Conservation (phyloP, 2,888 invertebrate species). For the Norana najaformis region DNA sequence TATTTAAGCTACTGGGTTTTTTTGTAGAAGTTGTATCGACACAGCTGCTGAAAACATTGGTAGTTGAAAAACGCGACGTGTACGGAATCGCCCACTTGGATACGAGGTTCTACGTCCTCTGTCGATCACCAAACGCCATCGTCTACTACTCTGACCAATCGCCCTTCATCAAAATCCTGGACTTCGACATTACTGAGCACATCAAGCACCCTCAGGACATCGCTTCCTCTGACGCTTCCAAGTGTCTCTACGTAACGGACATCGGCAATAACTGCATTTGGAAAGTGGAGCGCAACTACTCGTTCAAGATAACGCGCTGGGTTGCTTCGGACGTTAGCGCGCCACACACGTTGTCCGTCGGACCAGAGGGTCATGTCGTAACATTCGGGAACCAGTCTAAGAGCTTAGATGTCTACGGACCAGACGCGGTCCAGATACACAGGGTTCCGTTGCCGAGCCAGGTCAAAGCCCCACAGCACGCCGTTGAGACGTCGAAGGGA, state of each 20-base stretch:
- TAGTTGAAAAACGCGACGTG: not conserved
- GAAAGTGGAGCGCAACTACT: not conserved
- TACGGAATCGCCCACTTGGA: slow-evolving; percentile 10
- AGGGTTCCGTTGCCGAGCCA: not conserved
- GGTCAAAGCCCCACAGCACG: slow-evolving; percentile 23
- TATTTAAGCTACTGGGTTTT: not conserved
- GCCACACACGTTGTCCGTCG: not conserved
- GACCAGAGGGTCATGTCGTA: slow-evolving; percentile 10
- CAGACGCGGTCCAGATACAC: not conserved
- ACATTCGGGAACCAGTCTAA: not conserved
- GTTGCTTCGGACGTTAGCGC: not conserved
- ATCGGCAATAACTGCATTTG: slow-evolving; percentile 28
- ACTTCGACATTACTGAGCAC: slow-evolving; percentile 6
- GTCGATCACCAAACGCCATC: not conserved
- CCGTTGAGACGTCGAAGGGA: slow-evolving; percentile 21
- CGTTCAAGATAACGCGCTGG: not conserved
- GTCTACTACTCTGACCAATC: not conserved
- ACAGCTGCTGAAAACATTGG: not conserved
- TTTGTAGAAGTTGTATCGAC: not conserved
- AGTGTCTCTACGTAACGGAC: slow-evolving; percentile 28
- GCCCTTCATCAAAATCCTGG: not conserved
- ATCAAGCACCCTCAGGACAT: slow-evolving; percentile 16
- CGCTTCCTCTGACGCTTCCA: not conserved
- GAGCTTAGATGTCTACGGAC: not conserved
- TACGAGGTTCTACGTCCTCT: not conserved